Evolutionary conservation across 2,113 vertebrate genomes (phyloP).

Genomic region (Accipiter virgatus): DNA sequence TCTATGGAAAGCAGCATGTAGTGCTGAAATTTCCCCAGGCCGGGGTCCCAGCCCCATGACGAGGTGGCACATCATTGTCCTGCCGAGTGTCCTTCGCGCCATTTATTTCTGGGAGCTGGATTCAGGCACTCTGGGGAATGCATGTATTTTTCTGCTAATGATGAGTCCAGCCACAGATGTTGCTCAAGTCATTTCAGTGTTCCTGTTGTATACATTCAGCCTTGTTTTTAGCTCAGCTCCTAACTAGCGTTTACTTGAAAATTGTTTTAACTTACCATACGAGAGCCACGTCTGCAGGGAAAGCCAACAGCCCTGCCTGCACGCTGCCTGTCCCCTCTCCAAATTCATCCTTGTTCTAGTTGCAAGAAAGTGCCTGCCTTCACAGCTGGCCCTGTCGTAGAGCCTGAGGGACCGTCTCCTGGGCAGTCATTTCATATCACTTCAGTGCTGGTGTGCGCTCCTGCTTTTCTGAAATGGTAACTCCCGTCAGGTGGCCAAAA

Average conservation of each 20-base stretch:
- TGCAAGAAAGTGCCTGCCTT: not conserved
- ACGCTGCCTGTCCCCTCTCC: not conserved
- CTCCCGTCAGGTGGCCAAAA: no score
- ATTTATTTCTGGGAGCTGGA: not conserved
- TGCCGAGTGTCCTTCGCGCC: accelerated
- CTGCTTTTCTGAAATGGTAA: not conserved
- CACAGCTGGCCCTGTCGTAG: accelerated
- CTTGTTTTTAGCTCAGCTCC: accelerated
- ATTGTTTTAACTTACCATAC: accelerated
- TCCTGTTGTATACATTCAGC: not conserved
- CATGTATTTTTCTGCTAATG: not conserved
- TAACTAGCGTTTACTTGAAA: not conserved
- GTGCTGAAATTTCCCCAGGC: not conserved
- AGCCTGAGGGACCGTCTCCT: no score
- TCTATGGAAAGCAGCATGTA: accelerated
- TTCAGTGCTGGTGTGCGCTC: not conserved
- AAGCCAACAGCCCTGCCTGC: no score
- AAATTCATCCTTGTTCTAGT: not conserved
- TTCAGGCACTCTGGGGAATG: accelerated
- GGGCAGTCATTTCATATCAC: no score
- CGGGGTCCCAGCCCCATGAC: accelerated
- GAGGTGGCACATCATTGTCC: accelerated
- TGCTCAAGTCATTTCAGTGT: not conserved
- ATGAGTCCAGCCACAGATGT: not conserved
- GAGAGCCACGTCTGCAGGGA: not conserved